Conservation (phyloP, 1,140 invertebrate species). For the Cyclargus thomasi region DNA sequence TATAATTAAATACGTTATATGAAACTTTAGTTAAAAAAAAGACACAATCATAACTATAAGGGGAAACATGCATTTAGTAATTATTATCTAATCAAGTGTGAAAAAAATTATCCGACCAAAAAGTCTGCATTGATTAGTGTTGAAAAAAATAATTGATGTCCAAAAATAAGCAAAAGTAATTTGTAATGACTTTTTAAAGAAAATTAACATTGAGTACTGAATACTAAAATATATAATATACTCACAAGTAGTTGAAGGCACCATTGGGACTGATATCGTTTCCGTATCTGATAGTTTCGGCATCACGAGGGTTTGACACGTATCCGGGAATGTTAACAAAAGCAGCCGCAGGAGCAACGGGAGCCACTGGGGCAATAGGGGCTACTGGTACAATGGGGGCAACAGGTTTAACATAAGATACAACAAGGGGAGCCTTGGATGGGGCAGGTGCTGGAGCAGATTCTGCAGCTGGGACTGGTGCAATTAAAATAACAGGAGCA, state of each 20-base stretch:
- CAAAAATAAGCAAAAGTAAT: too few relatives aligned
- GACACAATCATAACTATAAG: too few relatives aligned
- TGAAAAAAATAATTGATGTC: too few relatives aligned
- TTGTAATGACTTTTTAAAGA: too few relatives aligned
- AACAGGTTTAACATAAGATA: neutral
- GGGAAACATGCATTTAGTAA: too few relatives aligned
- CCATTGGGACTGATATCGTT: constrained; percentile 55
- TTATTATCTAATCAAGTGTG: too few relatives aligned
- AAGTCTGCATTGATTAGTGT: too few relatives aligned
- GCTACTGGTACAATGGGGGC: neutral
- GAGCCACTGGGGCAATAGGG: constrained; percentile 16
- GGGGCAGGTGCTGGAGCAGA: neutral
- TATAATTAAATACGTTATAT: too few relatives aligned
- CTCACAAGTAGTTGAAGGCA: constrained; percentile 55
- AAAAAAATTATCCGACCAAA: too few relatives aligned
- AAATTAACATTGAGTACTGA: too few relatives aligned
- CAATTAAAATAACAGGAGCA: constrained; percentile 18
- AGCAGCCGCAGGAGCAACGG: constrained; percentile 10
- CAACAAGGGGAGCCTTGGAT: neutral
- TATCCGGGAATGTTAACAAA: constrained; percentile 25
- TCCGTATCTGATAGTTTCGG: constrained; percentile 43
- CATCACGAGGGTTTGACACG: constrained; percentile 33
- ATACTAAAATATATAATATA: constrained; percentile 17
- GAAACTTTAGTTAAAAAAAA: too few relatives aligned
- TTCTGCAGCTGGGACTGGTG: neutral